These are phyloP conservation scores for Eustalomyia histrio DNA, from an alignment of 2,888 invertebrate species.

Conservation along the genomic window DNA sequence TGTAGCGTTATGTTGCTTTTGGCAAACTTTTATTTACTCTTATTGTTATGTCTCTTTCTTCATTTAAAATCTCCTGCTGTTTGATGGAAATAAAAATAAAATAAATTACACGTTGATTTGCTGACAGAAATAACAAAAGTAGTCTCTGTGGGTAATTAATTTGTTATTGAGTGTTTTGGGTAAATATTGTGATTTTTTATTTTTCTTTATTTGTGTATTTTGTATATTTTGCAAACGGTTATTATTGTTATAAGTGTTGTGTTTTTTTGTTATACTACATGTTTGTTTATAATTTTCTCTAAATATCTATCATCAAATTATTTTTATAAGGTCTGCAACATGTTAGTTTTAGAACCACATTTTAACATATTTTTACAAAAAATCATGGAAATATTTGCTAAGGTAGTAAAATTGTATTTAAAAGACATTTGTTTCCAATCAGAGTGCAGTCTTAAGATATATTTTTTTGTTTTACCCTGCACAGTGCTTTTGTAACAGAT, in stretches of 20 bases:
- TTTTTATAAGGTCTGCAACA: not conserved
- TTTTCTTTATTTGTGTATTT: not conserved
- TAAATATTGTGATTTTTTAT: not conserved
- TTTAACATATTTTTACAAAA: too few species aligned
- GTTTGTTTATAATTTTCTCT: not conserved
- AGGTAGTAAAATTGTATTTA: too few species aligned
- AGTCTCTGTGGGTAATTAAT: constrained; percentile 45
- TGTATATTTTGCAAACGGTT: not conserved
- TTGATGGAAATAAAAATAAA: constrained; percentile 12
- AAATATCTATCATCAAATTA: constrained; percentile 7
- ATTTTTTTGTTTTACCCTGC: too few species aligned
- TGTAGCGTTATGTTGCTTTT: too few species aligned
- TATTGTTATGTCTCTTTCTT: too few species aligned
- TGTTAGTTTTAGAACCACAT: too few species aligned
- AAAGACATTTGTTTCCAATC: too few species aligned
- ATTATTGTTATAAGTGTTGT: not conserved
- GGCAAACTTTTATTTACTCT: too few species aligned
- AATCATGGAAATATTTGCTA: too few species aligned
- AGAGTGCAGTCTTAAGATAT: too few species aligned
- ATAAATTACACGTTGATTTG: constrained; percentile 7
- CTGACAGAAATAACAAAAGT: constrained; percentile 8
- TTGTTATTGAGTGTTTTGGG: constrained; percentile 25
- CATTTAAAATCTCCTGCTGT: constrained; percentile 14
- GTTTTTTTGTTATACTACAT: not conserved
- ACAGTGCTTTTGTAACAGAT: too few species aligned